A percentile compares a stretch with the other conserved stretches of the same genome.
Conservation (phyloP, 2,113 vertebrate genomes). For the Psittacula cyanocephala region DNA sequence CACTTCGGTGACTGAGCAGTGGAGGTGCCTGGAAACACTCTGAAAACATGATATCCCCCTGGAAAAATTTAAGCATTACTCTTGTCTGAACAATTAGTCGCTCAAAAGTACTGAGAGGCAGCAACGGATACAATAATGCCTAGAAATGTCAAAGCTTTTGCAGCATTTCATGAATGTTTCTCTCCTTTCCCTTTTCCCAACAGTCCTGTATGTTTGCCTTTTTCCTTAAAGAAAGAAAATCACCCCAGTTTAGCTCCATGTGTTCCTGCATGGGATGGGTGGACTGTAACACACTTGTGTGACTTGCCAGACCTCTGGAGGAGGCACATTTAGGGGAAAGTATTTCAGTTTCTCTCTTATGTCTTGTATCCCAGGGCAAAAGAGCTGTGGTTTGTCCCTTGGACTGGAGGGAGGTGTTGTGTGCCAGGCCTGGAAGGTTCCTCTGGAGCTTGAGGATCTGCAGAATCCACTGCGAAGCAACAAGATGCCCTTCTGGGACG, state of each 20-base stretch:
- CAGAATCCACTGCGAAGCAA: background rate
- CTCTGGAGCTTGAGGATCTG: background rate
- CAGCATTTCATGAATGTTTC: background rate
- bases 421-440: background rate
- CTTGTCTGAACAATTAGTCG: constrained; percentile 10
- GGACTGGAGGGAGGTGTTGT: background rate
- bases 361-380: background rate
- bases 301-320: background rate
- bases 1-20: background rate
- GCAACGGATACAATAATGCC: background rate
- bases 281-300: accelerated
- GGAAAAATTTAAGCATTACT: background rate
- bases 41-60: background rate
- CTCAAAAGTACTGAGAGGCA: background rate
- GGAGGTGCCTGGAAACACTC: constrained; percentile 36
- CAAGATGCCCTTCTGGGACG: accelerated
- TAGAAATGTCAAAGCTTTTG: background rate
- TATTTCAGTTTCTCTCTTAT: accelerated
- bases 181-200: background rate
- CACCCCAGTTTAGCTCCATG: background rate
- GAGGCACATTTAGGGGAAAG: background rate
- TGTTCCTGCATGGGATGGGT: background rate
- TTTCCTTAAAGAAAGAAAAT: background rate
- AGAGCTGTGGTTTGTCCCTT: background rate
- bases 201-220: background rate